These are phyloP conservation scores for Drosophila multiciliata DNA, from an alignment of 2,888 invertebrate genomes.

Conservation along the genomic window DNA sequence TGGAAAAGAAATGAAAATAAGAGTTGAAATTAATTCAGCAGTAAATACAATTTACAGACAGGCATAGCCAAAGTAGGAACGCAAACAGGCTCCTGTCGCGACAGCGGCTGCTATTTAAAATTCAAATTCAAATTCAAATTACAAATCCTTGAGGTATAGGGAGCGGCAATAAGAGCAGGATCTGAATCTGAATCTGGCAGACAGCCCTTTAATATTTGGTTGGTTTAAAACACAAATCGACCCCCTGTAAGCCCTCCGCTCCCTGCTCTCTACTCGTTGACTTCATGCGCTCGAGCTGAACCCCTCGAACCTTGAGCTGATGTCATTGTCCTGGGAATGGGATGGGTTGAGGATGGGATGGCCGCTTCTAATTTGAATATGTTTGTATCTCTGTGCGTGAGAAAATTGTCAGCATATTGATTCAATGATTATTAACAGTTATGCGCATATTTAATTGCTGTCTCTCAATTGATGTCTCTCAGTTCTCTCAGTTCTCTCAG, in stretches of 20 bases:
- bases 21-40: slow-evolving; percentile 77
- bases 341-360: background rate
- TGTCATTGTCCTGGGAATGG: slow-evolving; percentile 51
- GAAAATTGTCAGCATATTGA: slow-evolving; percentile 80
- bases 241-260: slow-evolving; percentile 31
- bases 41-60: slow-evolving; percentile 77
- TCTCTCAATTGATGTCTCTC: slow-evolving; percentile 13
- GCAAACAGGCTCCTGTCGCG: slow-evolving; percentile 19
- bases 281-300: slow-evolving; percentile 72
- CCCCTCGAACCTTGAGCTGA: slow-evolving; percentile 44
- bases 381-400: slow-evolving; percentile 59
- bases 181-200: slow-evolving; percentile 6
- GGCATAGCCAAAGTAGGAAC: slow-evolving; percentile 28
- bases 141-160: slow-evolving; percentile 68
- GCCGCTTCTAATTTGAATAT: slow-evolving; percentile 64
- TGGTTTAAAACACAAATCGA: slow-evolving; percentile 49
- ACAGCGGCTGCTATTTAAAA: slow-evolving; percentile 60
- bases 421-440: slow-evolving; percentile 77
- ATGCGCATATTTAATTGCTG: slow-evolving; percentile 77
- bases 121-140: slow-evolving; percentile 69
- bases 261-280: slow-evolving; percentile 55
- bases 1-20: slow-evolving; percentile 56
- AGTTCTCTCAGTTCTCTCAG: background rate
- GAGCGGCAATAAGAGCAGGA: slow-evolving; percentile 1
- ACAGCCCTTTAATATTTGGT: slow-evolving; percentile 29